phyloP scores from a whole-genome alignment of 2,888 invertebrate genomes.

The Nemapogon koenigi region DNA sequence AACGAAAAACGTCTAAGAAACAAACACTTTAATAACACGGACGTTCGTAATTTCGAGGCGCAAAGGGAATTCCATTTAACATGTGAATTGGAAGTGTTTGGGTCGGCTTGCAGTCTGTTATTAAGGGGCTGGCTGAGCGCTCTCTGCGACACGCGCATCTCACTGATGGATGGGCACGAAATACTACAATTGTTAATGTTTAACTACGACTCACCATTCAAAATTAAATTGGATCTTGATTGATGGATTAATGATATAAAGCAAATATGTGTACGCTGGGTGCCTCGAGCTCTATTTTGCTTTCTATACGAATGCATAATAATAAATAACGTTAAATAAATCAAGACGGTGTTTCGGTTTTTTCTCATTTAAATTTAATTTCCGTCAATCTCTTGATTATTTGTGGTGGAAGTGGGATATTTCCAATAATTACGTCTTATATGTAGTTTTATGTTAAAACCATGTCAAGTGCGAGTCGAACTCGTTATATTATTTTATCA shows the following conservation, averaged over 20 bases:
- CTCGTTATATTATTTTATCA: no score
- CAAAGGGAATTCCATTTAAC: constrained; percentile 61
- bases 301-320: background rate
- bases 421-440: no score
- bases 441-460: no score
- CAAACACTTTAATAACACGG: constrained; percentile 59
- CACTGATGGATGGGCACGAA: constrained; percentile 50
- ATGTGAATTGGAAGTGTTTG: constrained; percentile 61
- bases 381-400: no score
- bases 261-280: constrained; percentile 31
- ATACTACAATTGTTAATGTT: constrained; percentile 49
- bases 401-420: no score
- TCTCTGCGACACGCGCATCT: constrained; percentile 27
- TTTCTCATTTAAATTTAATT: no score
- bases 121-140: constrained; percentile 22
- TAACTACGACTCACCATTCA: constrained; percentile 57
- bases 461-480: no score
- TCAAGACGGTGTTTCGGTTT: background rate
- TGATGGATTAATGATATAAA: constrained; percentile 63
- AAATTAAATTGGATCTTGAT: constrained; percentile 57
- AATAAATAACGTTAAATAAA: background rate
- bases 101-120: constrained; percentile 35
- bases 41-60: constrained; percentile 50
- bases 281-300: constrained; percentile 3
- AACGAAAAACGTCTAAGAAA: constrained; percentile 50